Evolutionary conservation across 1,140 invertebrate species (phyloP).

Genomic region (Tachypleus tridentatus): DNA sequence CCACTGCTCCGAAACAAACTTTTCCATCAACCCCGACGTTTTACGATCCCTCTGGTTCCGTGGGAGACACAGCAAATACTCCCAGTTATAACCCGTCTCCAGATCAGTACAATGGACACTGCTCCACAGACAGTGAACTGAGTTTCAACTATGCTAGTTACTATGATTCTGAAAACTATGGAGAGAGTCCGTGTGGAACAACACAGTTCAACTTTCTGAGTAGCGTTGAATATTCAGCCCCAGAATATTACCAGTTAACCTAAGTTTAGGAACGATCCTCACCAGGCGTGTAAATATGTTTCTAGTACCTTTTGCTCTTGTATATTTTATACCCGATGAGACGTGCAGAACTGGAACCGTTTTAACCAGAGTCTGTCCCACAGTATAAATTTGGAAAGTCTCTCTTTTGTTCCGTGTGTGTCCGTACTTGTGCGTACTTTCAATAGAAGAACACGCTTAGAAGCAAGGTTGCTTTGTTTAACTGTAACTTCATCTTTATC

Average conservation of each 20-base stretch:
- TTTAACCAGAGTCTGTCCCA: too few relatives aligned
- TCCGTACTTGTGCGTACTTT: too few relatives aligned
- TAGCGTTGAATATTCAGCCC: slow-evolving; percentile 17
- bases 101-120: slow-evolving; percentile 15
- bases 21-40: slow-evolving; percentile 15
- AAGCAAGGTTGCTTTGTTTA: too few relatives aligned
- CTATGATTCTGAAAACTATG: slow-evolving; percentile 11
- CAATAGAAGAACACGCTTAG: too few relatives aligned
- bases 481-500: too few relatives aligned
- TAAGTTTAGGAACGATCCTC: slow-evolving; percentile 6
- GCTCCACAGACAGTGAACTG: slow-evolving; percentile 13
- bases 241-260: slow-evolving; percentile 20
- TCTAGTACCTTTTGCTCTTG: too few relatives aligned
- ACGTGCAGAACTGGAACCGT: too few relatives aligned
- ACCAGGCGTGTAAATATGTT: too few relatives aligned
- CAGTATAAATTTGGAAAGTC: too few relatives aligned
- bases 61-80: slow-evolving; percentile 19
- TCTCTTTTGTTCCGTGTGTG: too few relatives aligned
- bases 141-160: slow-evolving; percentile 10
- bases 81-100: slow-evolving; percentile 12
- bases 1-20: slow-evolving; percentile 20
- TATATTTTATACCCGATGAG: too few relatives aligned
- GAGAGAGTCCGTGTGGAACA: slow-evolving; percentile 10
- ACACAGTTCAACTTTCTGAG: slow-evolving; percentile 21
- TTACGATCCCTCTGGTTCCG: slow-evolving; percentile 16